Percentiles rank a stretch among this genome's conserved stretches.
Evolutionary conservation across 2,113 vertebrate species (phyloP).

Genomic region (Lontra canadensis): DNA sequence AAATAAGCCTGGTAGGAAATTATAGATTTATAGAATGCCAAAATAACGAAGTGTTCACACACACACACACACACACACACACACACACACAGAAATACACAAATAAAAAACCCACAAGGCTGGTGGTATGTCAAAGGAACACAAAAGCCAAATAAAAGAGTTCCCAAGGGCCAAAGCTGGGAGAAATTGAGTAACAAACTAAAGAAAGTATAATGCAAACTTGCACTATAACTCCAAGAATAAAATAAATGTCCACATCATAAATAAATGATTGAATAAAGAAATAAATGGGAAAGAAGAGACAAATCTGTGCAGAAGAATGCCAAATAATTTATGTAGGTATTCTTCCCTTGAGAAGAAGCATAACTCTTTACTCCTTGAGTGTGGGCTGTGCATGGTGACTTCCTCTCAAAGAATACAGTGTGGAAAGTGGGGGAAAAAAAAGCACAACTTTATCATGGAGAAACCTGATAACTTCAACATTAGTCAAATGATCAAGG

Average conservation of each 20-base stretch:
- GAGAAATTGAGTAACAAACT: background rate
- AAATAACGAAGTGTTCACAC: background rate
- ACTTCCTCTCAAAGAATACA: background rate
- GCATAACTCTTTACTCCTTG: background rate
- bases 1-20: background rate
- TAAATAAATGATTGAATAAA: constrained; percentile 5
- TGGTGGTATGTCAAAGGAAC: background rate
- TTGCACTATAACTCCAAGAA: background rate
- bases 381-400: background rate
- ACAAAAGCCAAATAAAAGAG: background rate
- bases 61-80: background rate
- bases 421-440: background rate
- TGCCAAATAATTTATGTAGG: background rate
- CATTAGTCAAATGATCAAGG: background rate
- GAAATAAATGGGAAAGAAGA: background rate
- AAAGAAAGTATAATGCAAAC: background rate
- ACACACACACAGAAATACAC: background rate
- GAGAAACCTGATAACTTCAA: background rate
- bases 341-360: background rate
- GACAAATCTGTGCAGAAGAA: background rate
- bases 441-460: background rate
- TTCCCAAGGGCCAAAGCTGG: background rate
- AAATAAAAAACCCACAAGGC: background rate
- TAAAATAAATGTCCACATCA: background rate
- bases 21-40: background rate